Base-by-base conservation (phyloP, 2,113 vertebrate genomes). In the Calyptommatus sinebrachiatus region DNA sequence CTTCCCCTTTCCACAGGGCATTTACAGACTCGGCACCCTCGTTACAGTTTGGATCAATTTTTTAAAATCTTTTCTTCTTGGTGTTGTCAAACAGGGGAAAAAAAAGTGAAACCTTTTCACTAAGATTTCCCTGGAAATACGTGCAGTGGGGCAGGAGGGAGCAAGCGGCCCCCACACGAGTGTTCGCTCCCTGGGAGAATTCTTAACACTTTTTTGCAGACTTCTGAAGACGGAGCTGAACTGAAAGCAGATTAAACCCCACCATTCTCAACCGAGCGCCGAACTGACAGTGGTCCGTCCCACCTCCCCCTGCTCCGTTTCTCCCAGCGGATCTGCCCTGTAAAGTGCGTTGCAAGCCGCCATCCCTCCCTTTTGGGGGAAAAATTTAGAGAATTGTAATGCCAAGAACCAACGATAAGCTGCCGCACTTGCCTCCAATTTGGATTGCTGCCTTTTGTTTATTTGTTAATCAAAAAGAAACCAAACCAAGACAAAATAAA, bases 401-500 rank as follows among this genome's bases (percentile, higher is more conserved):
- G 89, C 86, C 87, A 92, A 93, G 76, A 89, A 92, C 81, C 89
- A 57, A 35, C 71, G 41, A 68, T 18, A 81, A 90, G 92, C 89
- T 88, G 92, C 92, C 92, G 89, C 92, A 86, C 91, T 84, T 65
- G 92, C 94, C 91, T 91, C 26, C 12, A 91, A 61, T 95, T 41
- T 86, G 86, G 89, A 88, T 90, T 86, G 88, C 91, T 90, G 92
- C 90, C 10, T 41, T 8, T 20, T 11, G 9, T 35, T 41, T 11
- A 8, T 71, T 41, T 41, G 5, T 41, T 41, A 26, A 9, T 26
- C n/a, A 3, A 91, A 89, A 91, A 91, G 93, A 91, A 91, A 91
- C 75, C 93, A 95, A 94, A 92, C 92, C 93, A 94, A 95, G 68
- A 89, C 96, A 94, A 96, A 96, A 97, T 96, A 97, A 97, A 98